A percentile compares a stretch with the other conserved stretches of the same genome.
phyloP scores from a whole-genome alignment of 2,888 invertebrate genomes.

The Halocaridina rubra region DNA sequence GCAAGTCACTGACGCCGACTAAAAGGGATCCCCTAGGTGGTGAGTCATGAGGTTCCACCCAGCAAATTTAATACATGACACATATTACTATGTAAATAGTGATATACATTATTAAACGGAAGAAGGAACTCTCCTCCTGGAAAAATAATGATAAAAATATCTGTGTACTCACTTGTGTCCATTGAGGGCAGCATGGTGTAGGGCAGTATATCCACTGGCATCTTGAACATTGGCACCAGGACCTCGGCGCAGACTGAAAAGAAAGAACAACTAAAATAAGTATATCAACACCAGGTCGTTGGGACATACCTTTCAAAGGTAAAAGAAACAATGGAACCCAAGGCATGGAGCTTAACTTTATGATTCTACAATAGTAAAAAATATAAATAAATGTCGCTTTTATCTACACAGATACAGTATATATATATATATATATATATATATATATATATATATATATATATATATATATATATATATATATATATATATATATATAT shows the following conservation, averaged over 20 bases:
- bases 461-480: slow-evolving; percentile 19
- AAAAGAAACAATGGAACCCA: no score
- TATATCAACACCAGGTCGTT: neutral
- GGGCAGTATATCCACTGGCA: slow-evolving; percentile 90
- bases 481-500: slow-evolving; percentile 17
- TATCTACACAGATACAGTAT: neutral
- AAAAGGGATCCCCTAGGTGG: no score
- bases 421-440: slow-evolving; percentile 10
- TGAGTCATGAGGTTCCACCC: no score
- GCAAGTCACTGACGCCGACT: no score
- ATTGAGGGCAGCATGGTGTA: slow-evolving; percentile 93
- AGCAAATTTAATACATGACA: no score
- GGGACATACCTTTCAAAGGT: no score
- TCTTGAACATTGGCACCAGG: slow-evolving; percentile 94
- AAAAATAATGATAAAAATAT: neutral
- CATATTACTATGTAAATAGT: no score
- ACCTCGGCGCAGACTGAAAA: slow-evolving; percentile 83
- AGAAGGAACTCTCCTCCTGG: neutral
- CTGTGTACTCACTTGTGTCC: slow-evolving; percentile 82
- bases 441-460: slow-evolving; percentile 5
- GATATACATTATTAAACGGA: neutral
- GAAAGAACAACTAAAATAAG: slow-evolving; percentile 40
- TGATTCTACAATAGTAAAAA: no score
- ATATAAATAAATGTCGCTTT: neutral
- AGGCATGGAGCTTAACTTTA: no score